These are phyloP conservation scores for Intellagama lesueurii DNA, from an alignment of 2,797 vertebrate species.

Conservation along the genomic window DNA sequence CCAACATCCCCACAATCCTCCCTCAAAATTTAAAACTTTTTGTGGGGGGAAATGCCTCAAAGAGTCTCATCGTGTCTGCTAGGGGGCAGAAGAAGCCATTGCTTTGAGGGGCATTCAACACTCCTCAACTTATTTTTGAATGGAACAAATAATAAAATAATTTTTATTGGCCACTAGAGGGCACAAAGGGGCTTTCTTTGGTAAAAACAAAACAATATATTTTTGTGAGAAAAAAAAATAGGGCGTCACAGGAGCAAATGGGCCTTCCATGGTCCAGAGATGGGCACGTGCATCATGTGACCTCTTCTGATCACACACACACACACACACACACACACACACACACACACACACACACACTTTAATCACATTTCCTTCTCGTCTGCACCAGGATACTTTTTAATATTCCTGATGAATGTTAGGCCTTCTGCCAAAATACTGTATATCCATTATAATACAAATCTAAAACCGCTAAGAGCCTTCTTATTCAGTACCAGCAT, in stretches of 20 bases:
- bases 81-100: too few relatives aligned
- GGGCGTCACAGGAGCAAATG: neutral
- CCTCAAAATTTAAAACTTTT: too few relatives aligned
- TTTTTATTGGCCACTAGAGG: too few relatives aligned
- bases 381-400: neutral
- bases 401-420: slow-evolving; percentile 15
- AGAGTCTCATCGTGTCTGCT: too few relatives aligned
- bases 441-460: slow-evolving; percentile 11
- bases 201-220: neutral
- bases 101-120: too few relatives aligned
- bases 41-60: too few relatives aligned
- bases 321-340: too few relatives aligned
- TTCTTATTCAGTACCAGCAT: neutral
- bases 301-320: neutral
- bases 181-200: too few relatives aligned
- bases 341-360: too few relatives aligned
- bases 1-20: too few relatives aligned
- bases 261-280: neutral
- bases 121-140: too few relatives aligned
- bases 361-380: neutral
- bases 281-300: neutral
- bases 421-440: slow-evolving; percentile 19
- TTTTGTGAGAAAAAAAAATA: neutral
- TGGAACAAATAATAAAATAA: too few relatives aligned
- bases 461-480: slow-evolving; percentile 17